Base-by-base conservation (phyloP, 2,113 vertebrate species). In the Ceyx melanurus region DNA sequence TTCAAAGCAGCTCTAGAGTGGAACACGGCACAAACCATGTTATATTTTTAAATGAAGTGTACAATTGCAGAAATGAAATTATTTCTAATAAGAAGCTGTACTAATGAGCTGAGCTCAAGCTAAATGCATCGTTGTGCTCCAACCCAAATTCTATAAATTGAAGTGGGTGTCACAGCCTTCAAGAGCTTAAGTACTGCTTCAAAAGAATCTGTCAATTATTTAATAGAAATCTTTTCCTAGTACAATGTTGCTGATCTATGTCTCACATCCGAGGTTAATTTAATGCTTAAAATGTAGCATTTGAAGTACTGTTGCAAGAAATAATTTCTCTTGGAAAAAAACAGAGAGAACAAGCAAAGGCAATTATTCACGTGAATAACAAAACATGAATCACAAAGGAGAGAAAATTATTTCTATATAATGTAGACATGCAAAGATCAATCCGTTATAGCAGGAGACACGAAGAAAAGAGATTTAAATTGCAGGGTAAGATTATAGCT, bases 181-280 rank as follows among this genome's bases (percentile, higher is more conserved):
- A 79, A 82, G 42, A 92, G 35, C n/a, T 85, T 87, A 73, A 89
- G 66, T 17, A 57, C 8, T 29, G 58, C 54, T 91, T 89, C 78
- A 61, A 75, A 92, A 87, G 84, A 68, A 29, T 48, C 65, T 93
- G 89, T 76, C 93, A 91, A 82, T 91, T 87, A 87, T 82, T 95
- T 50, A 84, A 93, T 18, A 89, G 54, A 90, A 40, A 62, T 70
- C 28, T 11, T 58, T 82, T 77, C 18, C 43, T 45, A 61, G 43
- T 14, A 66, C 23, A 89, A 61, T 37, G 75, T 37, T 87, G 71
- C 54, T 62, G 73, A 92, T 79, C 61, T 87, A 25, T 48, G 40
- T 26, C 66, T 87, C 45, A 37, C 22, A 82, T 19, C 10, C 42
- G 26, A 91, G 50, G 74, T 85, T 94, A 94, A 96, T 91, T 92